phyloP scores from a whole-genome alignment of 1,140 invertebrate genomes.

The Chelonus insularis region DNA sequence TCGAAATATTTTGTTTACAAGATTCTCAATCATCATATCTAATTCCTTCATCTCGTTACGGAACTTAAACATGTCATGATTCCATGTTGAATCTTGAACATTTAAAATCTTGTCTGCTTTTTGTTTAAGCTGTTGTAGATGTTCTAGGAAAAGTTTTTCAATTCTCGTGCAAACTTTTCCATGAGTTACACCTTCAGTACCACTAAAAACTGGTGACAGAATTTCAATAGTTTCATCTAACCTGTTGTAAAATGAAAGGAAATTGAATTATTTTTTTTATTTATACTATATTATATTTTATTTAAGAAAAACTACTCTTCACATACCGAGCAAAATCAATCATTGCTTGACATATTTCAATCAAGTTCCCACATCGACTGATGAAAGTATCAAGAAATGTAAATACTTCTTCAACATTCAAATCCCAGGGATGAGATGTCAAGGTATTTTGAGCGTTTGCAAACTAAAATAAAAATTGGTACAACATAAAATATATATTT shows the following conservation, averaged over 20 bases:
- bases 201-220: constrained; percentile 65
- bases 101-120: constrained; percentile 70
- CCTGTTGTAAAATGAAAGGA: constrained; percentile 35
- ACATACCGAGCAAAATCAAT: constrained; percentile 76
- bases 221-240: constrained; percentile 68
- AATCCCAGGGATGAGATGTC: constrained; percentile 66
- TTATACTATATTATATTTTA: constrained; percentile 8
- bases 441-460: constrained; percentile 50
- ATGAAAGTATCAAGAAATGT: constrained; percentile 84
- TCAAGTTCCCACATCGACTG: constrained; percentile 79
- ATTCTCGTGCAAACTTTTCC: constrained; percentile 72
- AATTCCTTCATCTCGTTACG: constrained; percentile 67
- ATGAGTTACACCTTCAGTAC: constrained; percentile 71
- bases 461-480: constrained; percentile 35
- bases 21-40: constrained; percentile 72
- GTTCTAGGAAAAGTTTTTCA: constrained; percentile 73
- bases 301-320: constrained; percentile 54
- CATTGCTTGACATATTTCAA: constrained; percentile 81
- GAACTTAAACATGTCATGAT: constrained; percentile 75
- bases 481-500: too few relatives aligned
- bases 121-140: constrained; percentile 65
- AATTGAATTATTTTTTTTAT: neutral
- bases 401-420: constrained; percentile 79
- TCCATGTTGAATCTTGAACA: constrained; percentile 71
- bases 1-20: constrained; percentile 70